Evolutionary conservation across 2,888 invertebrate species (phyloP), one percentile per base, ranked within the genome.

Genomic region (Adelognathus sp.): DNA sequence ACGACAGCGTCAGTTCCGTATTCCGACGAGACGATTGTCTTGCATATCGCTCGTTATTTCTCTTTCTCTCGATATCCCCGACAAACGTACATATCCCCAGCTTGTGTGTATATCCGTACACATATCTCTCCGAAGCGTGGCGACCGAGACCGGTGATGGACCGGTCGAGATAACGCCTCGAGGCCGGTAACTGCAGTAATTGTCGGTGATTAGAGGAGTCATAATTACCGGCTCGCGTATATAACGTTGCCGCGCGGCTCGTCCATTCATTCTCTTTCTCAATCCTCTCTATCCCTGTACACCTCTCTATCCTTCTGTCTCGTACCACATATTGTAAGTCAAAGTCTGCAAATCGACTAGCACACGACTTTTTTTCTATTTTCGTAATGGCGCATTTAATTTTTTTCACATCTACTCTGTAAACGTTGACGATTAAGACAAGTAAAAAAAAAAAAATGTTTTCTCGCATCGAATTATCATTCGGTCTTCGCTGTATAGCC

Each of bases 201-300:
- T 88, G 89, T 87, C 88, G 88, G 86, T 89, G 88, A 90, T 90
- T 89, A 90, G 88, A 89, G 88, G 88, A 90, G 88, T 90, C 89
- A 89, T 90, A 90, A 90, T 89, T 89, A 88, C 82, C 81, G 77
- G 73, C 76, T 78, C 78, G 75, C 72, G 76, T 83, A 81, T n/a
- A n/a, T 79, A 82, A 81, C 77, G 75, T 80, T 81, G 75, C 76
- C 61, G 46, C 61, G 46, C 66, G 69, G 52, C 85, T 79, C 82
- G 86, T 87, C 85, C 86, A 87, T 89, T 89, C 87, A 86, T 88
- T 86, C 86, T 81, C 78, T 70, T 74, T 74, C 70, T 74, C 78
- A 74, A 74, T 78, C 46, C 66, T 44, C 64, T 70, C 46, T n/a
- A n/a, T 76, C 18, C 58, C 76, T 50, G 31, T 71, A 41, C 46